A percentile compares a stretch with the other conserved stretches of the same genome.
phyloP scores from a whole-genome alignment of 2,888 invertebrate species.

The Allygus modestus region DNA sequence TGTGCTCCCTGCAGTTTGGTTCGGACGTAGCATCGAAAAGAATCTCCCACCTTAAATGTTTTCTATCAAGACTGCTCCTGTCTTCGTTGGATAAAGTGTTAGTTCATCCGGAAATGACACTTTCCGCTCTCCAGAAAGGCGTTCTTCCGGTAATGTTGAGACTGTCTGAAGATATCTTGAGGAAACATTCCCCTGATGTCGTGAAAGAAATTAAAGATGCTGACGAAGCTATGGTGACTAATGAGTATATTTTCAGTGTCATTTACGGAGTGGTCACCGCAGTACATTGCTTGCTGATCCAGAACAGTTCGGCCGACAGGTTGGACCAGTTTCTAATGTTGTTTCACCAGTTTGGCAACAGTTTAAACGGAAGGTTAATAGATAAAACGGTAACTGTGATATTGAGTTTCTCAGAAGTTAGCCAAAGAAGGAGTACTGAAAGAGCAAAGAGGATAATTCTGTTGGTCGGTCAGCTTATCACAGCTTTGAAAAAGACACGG shows the following conservation, averaged over 20 bases:
- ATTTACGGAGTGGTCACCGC: slow-evolving; percentile 79
- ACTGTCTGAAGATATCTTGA: slow-evolving; percentile 71
- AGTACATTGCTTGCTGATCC: slow-evolving; percentile 79
- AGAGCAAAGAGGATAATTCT: slow-evolving; percentile 78
- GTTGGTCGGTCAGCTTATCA: slow-evolving; percentile 78
- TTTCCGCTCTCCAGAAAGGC: slow-evolving; percentile 79
- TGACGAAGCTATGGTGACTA: slow-evolving; percentile 77
- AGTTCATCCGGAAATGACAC: slow-evolving; percentile 73
- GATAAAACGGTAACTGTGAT: slow-evolving; percentile 78
- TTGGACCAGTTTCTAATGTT: slow-evolving; percentile 77
- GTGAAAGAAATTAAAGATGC: slow-evolving; percentile 60
- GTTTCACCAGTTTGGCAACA: slow-evolving; percentile 79
- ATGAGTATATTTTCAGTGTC: slow-evolving; percentile 80
- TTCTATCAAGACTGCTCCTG: slow-evolving; percentile 78
- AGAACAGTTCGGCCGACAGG: slow-evolving; percentile 77
- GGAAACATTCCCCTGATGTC: slow-evolving; percentile 50
- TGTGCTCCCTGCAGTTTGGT: slow-evolving; percentile 80
- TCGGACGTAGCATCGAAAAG: slow-evolving; percentile 74
- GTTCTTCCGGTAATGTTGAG: slow-evolving; percentile 80
- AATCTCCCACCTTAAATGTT: slow-evolving; percentile 77
- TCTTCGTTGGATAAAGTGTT: slow-evolving; percentile 79
- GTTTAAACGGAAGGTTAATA: slow-evolving; percentile 78
- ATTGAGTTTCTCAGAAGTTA: slow-evolving; percentile 75
- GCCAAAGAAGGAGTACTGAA: slow-evolving; percentile 73
- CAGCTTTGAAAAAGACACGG: slow-evolving; percentile 78